Percentiles rank a stretch among this genome's conserved stretches.
phyloP scores from a whole-genome alignment of 2,797 vertebrate genomes.

The Coendou prehensilis region DNA sequence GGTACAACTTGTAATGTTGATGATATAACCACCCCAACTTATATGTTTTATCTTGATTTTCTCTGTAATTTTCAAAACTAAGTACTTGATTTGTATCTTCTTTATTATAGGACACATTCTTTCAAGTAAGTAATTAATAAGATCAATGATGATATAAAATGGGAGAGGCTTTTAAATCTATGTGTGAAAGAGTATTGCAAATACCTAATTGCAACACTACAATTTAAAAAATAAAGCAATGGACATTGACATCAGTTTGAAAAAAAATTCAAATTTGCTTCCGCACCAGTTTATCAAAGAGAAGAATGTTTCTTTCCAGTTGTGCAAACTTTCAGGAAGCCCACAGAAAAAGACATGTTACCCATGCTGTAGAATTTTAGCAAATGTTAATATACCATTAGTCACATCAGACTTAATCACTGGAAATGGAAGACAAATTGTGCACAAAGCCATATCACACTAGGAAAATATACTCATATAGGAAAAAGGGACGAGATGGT shows the following conservation, averaged over 20 bases:
- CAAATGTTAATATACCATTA: not conserved
- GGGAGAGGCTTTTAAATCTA: conserved; percentile 22
- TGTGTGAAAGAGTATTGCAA: conserved; percentile 44
- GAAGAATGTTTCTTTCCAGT: not conserved
- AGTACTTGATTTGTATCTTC: not conserved
- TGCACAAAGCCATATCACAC: not conserved
- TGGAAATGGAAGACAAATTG: not conserved
- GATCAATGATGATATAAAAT: not conserved
- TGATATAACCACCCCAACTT: not conserved
- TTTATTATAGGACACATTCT: not conserved
- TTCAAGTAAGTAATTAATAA: not conserved
- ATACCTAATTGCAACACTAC: not conserved
- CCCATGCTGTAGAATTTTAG: not conserved
- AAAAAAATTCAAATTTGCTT: conserved; percentile 23
- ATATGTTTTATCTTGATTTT: not conserved
- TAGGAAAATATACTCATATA: not conserved
- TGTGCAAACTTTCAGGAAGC: not conserved
- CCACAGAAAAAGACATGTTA: not conserved
- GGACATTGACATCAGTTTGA: not conserved
- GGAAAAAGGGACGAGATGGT: not conserved
- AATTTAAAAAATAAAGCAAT: not conserved
- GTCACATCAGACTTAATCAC: not conserved
- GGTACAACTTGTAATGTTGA: not conserved
- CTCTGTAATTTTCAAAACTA: conserved; percentile 29
- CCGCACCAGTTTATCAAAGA: conserved; percentile 3